Evolutionary conservation across 2,113 vertebrate species (phyloP).

Genomic region (Forbesichthys agassizii): DNA sequence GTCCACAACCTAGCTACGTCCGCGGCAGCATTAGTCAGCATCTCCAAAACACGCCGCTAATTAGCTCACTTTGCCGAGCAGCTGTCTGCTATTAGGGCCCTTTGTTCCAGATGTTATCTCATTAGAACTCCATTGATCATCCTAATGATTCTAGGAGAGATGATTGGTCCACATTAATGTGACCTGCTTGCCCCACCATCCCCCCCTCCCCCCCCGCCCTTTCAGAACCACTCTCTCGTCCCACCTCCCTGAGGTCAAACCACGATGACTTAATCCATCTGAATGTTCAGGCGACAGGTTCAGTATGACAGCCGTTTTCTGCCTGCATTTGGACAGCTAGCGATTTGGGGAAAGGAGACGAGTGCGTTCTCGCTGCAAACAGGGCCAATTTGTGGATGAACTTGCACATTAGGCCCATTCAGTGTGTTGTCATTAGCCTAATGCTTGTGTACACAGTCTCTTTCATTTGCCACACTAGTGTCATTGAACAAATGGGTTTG

Average conservation of each 20-base stretch:
- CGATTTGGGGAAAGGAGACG: neutral
- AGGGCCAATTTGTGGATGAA: slow-evolving; percentile 14
- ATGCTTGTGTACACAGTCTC: slow-evolving; percentile 13
- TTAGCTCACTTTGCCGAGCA: slow-evolving; percentile 72
- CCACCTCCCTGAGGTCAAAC: slow-evolving; percentile 57
- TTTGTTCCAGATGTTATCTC: slow-evolving; percentile 81
- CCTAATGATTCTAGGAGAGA: slow-evolving; percentile 67
- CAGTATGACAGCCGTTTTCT: slow-evolving; percentile 29
- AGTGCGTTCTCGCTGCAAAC: neutral
- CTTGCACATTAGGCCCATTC: slow-evolving; percentile 8
- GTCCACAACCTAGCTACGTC: slow-evolving; percentile 58
- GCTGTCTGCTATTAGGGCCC: slow-evolving; percentile 77
- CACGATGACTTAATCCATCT: slow-evolving; percentile 45
- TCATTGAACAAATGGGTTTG: slow-evolving; percentile 19
- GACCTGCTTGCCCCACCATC: slow-evolving; percentile 32
- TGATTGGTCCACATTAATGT: slow-evolving; percentile 70
- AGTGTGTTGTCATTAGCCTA: slow-evolving; percentile 16
- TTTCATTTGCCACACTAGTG: slow-evolving; percentile 10
- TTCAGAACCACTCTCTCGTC: neutral
- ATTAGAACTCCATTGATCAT: slow-evolving; percentile 78
- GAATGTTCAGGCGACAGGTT: slow-evolving; percentile 46
- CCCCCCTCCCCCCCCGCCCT: slow-evolving; percentile 18
- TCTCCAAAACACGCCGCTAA: slow-evolving; percentile 65
- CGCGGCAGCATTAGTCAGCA: slow-evolving; percentile 64
- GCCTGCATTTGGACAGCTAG: slow-evolving; percentile 7